Base-by-base conservation (phyloP, 2,797 vertebrate genomes). In the Sebastes kiyomatsui region DNA sequence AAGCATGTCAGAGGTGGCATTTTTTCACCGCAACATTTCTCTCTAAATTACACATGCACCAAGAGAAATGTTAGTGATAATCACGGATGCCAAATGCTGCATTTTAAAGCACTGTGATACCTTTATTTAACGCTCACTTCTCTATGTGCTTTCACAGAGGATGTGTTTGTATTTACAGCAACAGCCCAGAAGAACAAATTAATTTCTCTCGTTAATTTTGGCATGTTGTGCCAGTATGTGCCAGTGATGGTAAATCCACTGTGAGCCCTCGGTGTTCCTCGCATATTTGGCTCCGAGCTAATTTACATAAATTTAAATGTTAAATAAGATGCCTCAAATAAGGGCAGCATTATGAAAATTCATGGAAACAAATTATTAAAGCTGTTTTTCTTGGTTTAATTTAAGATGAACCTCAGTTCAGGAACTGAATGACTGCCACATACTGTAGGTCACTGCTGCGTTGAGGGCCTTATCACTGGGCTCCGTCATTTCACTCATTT, bases 241-340 rank as follows among this genome's bases (percentile, higher is more conserved):
- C 74, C 75, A 67, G 73, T 18, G 60, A 75, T 60, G 79, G 77
- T 75, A 62, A 83, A 87, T 89, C 38, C 72, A 75, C 73, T 49
- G 64, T 59, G 69, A 72, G 61, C 64, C 62, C 58, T 67, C 67
- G 32, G 74, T 77, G 79, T 68, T 83, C 73, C 70, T 76, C 59
- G 62, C 66, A 80, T 82, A 79, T 82, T 84, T 87, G 85, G 55
- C 70, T 81, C 72, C 8, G 5, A 52, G 82, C 22, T 80, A 23
- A 91, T 92, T 91, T 85, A 22, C 87, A 92, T 90, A 80, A 2
- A 92, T 93, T 83, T 88, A 65, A 88, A 90, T 92, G 62, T 79
- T 74, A 80, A 93, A 80, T 87, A 38, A 76, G 84, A 78, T 72
- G 79, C 61, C 32, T 80, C 25, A 61, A 89, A 89, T 76, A 67